Percentiles rank a stretch among this genome's conserved stretches.
These are phyloP conservation scores for Vanessa cardui DNA, from an alignment of 2,888 invertebrate species.

Conservation along the genomic window DNA sequence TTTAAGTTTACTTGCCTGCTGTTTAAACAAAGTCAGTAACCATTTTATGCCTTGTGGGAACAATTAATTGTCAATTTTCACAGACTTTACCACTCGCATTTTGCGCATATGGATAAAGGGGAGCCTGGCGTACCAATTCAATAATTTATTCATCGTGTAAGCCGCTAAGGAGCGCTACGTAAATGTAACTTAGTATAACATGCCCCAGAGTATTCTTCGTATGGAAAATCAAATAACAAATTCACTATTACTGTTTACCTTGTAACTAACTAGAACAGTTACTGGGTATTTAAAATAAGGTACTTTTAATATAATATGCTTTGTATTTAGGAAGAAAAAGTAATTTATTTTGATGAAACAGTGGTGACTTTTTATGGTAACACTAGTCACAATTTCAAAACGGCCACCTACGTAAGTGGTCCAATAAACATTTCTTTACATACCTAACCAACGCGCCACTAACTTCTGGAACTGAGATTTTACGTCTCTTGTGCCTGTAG, in stretches of 20 bases:
- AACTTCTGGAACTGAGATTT: too few species aligned
- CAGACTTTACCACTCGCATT: conserved; percentile 41
- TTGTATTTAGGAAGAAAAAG: too few species aligned
- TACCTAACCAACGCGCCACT: too few species aligned
- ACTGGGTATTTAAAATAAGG: background rate
- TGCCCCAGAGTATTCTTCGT: conserved; percentile 28
- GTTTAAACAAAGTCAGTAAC: conserved; percentile 33
- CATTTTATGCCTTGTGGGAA: conserved; percentile 38
- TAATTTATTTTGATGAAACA: too few species aligned
- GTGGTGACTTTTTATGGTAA: too few species aligned
- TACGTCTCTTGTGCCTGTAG: too few species aligned
- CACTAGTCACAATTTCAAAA: too few species aligned
- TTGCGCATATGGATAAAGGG: conserved; percentile 40
- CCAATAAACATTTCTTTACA: too few species aligned
- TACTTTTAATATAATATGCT: too few species aligned
- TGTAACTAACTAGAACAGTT: background rate
- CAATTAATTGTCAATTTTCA: conserved; percentile 46
- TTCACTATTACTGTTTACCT: background rate
- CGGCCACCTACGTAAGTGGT: too few species aligned
- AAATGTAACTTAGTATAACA: conserved; percentile 37
- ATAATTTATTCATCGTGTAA: conserved; percentile 44
- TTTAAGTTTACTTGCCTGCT: conserved; percentile 10
- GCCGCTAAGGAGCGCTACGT: conserved; percentile 35
- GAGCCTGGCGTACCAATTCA: conserved; percentile 39
- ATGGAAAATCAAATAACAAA: conserved; percentile 23